Conservation (phyloP, 2,888 invertebrate species). For the Tinea trinotella region DNA sequence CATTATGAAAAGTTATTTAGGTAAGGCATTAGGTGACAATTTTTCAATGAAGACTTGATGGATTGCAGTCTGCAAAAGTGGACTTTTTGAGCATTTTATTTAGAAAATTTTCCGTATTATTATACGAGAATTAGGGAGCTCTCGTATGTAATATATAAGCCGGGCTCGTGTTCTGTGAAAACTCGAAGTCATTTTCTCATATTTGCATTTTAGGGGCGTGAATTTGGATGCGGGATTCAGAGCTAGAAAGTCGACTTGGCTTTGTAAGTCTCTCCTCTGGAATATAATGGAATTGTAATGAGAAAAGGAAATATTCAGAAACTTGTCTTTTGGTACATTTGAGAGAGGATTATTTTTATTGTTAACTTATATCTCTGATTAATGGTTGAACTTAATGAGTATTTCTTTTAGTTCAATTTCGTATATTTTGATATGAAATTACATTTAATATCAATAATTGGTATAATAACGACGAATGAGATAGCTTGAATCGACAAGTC, state of each 20-base stretch:
- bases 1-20: slow-evolving; percentile 17
- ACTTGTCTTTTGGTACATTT: not conserved
- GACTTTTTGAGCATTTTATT: not conserved
- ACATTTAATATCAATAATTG: no score
- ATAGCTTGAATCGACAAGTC: no score
- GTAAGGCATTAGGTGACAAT: slow-evolving; percentile 7
- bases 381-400: no score
- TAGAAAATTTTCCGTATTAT: not conserved
- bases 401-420: no score
- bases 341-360: no score
- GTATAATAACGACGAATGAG: no score
- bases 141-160: slow-evolving; percentile 12
- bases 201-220: slow-evolving; percentile 24
- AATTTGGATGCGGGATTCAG: slow-evolving; percentile 19
- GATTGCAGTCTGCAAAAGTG: not conserved
- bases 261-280: slow-evolving; percentile 14
- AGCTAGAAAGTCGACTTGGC: slow-evolving; percentile 15
- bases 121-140: not conserved
- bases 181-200: slow-evolving; percentile 21
- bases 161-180: slow-evolving; percentile 3
- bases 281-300: slow-evolving; percentile 17
- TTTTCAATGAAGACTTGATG: slow-evolving; percentile 14
- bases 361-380: no score
- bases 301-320: slow-evolving; percentile 13
- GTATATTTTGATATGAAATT: no score